Base-by-base conservation (phyloP, 2,797 vertebrate species). In the Tragopan temminckii region DNA sequence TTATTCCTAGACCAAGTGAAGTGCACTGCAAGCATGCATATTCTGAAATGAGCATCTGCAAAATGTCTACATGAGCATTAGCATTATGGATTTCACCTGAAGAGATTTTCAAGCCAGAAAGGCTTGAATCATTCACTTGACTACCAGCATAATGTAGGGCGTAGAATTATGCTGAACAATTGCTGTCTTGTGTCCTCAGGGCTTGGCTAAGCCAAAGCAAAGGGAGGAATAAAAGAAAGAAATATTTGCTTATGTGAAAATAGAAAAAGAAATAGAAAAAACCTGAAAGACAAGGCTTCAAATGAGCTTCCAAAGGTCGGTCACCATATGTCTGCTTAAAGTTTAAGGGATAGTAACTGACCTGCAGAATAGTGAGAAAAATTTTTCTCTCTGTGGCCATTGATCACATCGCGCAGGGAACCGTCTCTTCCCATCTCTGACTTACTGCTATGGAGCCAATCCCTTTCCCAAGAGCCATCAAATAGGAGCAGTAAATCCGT, bases 41-140 rank as follows among this genome's bases (percentile, higher is more conserved):
- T 29, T 42, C 58, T 58, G 81, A 87, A 89, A 78, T 35, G 85
- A 90, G 20, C 55, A 82, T 72, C 72, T 93, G 93, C 66, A 85
- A 87, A 92, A 88, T 36, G 33, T 89, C 79, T 83, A 14, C 53
- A 52, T 83, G 45, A 83, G 9, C 27, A 71, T 79, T 69, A 46
- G 15, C 2, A 0, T 66, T 87, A 62, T 1, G 5, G 33, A 58
- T 89, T 88, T 75, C 69, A 63, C 50, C 69, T 71, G 72, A 87
- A 90, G 58, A 68, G 13, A 68, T 53, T 89, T 91, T 53, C 38
- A 55, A 67, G 23, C 29, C 74, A 70, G 66, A 88, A 85, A 46
- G 77, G 76, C n/a, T n/a, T n/a, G n/a, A n/a, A 80, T 94, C 42
- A 74, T 88, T 85, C 40, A 12, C 16, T 38, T 74, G 67, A 67